Percentiles rank a stretch among this genome's conserved stretches.
These are phyloP conservation scores for Drosophila neocordata DNA, from an alignment of 1,140 invertebrate genomes.

Conservation along the genomic window DNA sequence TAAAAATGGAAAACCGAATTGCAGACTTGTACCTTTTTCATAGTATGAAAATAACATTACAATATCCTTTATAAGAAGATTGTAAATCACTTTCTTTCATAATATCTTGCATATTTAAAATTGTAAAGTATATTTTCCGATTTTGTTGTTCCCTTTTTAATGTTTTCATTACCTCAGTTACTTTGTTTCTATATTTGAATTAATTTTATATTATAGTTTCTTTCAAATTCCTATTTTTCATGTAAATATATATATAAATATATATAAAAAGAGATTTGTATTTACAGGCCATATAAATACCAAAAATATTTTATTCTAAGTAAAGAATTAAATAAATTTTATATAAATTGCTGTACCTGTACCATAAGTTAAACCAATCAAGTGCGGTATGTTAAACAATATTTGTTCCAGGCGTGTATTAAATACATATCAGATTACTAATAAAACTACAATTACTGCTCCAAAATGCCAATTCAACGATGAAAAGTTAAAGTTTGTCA, in stretches of 20 bases:
- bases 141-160: too few species aligned
- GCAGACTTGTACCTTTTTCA: too few species aligned
- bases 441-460: background rate
- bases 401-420: slow-evolving; percentile 2
- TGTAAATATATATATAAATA: slow-evolving; percentile 5
- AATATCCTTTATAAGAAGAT: too few species aligned
- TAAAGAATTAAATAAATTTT: slow-evolving; percentile 1
- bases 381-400: slow-evolving; percentile 4
- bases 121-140: too few species aligned
- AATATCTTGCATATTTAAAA: too few species aligned
- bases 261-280: slow-evolving; percentile 1
- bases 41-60: too few species aligned
- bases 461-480: background rate
- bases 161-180: too few species aligned
- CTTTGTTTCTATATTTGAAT: too few species aligned
- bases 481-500: background rate
- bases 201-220: slow-evolving; percentile 37
- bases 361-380: slow-evolving; percentile 4
- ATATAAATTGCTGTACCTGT: slow-evolving; percentile 6
- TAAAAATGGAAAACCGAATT: too few species aligned
- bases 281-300: slow-evolving; percentile 4
- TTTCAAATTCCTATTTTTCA: slow-evolving; percentile 38
- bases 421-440: background rate
- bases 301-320: background rate
- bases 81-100: too few species aligned